Conservation (phyloP, 2,113 vertebrate genomes). For the Beaufortia kweichowensis region DNA sequence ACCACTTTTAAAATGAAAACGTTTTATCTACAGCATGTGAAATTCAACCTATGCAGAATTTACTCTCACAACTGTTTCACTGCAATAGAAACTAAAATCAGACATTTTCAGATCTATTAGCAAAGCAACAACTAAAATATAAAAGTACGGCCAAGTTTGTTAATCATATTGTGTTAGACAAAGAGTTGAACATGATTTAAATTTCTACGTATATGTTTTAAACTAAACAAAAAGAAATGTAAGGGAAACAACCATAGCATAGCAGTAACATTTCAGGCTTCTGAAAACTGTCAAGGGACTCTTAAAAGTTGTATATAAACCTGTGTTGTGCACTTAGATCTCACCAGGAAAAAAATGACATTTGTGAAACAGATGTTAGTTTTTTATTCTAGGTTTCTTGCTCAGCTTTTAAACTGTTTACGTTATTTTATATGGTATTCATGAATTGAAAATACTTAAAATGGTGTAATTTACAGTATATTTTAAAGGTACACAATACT, state of each 20-base stretch:
- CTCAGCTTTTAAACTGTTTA: constrained; percentile 54
- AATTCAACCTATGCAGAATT: constrained; percentile 1
- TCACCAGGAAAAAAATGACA: constrained; percentile 55
- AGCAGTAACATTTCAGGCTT: constrained; percentile 41
- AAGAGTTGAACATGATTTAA: neutral
- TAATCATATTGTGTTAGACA: too few species aligned
- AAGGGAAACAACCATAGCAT: constrained; percentile 37
- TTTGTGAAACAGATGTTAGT: constrained; percentile 71
- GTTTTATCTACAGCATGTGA: too few species aligned
- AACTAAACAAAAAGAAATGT: constrained; percentile 31
- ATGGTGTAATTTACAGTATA: neutral
- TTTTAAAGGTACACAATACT: neutral
- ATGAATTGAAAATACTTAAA: too few species aligned
- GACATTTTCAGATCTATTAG: neutral
- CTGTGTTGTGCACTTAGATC: constrained; percentile 50
- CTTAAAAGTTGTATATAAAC: constrained; percentile 59
- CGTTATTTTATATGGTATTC: too few species aligned
- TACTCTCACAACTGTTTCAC: neutral
- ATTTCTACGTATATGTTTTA: neutral
- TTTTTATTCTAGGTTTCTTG: constrained; percentile 23
- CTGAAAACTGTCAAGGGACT: constrained; percentile 58
- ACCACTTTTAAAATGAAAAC: neutral
- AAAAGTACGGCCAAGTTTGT: too few species aligned
- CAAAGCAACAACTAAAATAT: neutral
- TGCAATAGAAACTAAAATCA: constrained; percentile 10